These are phyloP conservation scores for Pangasius sanitwongsei DNA, from an alignment of 2,797 vertebrate species.

Conservation along the genomic window DNA sequence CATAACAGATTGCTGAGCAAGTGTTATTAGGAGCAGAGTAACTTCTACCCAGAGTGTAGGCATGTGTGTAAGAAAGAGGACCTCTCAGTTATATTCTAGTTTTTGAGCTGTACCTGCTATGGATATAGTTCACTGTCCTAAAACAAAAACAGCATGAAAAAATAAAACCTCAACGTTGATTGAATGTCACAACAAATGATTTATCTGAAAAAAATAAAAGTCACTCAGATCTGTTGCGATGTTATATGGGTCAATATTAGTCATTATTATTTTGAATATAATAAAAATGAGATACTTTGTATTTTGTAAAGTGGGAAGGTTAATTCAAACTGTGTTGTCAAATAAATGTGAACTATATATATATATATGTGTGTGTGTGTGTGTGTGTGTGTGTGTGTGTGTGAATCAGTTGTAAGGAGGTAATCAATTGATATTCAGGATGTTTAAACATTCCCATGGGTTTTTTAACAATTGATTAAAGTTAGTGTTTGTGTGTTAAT, in stretches of 20 bases:
- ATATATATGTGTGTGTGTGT: too few relatives aligned
- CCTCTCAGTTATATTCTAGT: constrained; percentile 29
- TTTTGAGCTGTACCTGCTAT: constrained; percentile 34
- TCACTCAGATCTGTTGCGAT: not conserved
- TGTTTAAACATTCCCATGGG: not conserved
- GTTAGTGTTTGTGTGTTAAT: not conserved
- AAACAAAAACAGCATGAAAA: not conserved
- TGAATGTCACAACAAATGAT: not conserved
- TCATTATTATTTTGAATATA: not conserved
- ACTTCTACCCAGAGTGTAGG: constrained; percentile 37
- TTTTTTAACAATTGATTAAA: not conserved
- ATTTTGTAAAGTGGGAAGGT: not conserved
- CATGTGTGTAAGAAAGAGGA: constrained; percentile 32
- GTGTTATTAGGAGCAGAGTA: constrained; percentile 15
- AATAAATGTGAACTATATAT: not conserved
- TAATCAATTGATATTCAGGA: not conserved
- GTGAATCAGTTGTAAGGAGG: too few relatives aligned
- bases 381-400: too few relatives aligned
- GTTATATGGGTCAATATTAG: not conserved
- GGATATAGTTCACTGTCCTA: not conserved
- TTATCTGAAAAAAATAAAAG: not conserved
- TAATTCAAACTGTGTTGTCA: not conserved
- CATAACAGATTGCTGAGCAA: constrained; percentile 21
- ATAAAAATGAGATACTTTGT: not conserved
- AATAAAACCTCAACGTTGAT: not conserved